Evolutionary conservation across 1,140 invertebrate species (phyloP).

Genomic region (Bombus pascuorum): DNA sequence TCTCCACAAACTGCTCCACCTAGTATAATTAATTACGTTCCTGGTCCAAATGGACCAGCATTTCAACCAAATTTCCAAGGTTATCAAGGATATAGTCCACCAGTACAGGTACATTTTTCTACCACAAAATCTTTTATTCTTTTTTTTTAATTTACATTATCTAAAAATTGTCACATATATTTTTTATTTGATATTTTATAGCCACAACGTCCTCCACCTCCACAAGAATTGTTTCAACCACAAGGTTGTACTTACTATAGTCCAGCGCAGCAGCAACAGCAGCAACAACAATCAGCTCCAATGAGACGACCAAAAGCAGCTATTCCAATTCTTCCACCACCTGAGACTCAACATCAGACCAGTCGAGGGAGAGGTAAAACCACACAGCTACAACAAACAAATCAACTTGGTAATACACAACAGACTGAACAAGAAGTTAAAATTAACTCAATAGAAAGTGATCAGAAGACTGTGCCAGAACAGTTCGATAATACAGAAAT

Average conservation of each 20-base stretch:
- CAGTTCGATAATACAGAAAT: conserved; percentile 58
- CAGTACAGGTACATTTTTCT: conserved; percentile 72
- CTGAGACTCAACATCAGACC: conserved; percentile 77
- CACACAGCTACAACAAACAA: conserved; percentile 53
- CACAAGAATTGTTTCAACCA: conserved; percentile 83
- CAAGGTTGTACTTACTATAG: conserved; percentile 84
- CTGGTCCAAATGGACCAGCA: conserved; percentile 77
- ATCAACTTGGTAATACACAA: conserved; percentile 47
- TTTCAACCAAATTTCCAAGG: conserved; percentile 80
- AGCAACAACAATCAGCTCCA: conserved; percentile 78
- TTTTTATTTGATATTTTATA: conserved; percentile 36
- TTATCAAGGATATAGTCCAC: conserved; percentile 78
- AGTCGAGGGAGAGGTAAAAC: conserved; percentile 69
- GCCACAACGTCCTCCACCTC: conserved; percentile 79
- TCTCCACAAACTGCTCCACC: conserved; percentile 79
- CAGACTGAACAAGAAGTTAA: conserved; percentile 49
- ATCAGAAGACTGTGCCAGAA: conserved; percentile 56
- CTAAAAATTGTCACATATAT: not conserved
- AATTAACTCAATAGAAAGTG: conserved; percentile 31
- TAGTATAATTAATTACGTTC: conserved; percentile 80
- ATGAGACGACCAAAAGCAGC: conserved; percentile 84
- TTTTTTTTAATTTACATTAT: not conserved
- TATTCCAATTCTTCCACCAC: conserved; percentile 85
- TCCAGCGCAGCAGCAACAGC: conserved; percentile 81
- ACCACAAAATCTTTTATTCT: not conserved